Conservation (phyloP, 1,140 invertebrate genomes). For the Drosophila eugracilis region DNA sequence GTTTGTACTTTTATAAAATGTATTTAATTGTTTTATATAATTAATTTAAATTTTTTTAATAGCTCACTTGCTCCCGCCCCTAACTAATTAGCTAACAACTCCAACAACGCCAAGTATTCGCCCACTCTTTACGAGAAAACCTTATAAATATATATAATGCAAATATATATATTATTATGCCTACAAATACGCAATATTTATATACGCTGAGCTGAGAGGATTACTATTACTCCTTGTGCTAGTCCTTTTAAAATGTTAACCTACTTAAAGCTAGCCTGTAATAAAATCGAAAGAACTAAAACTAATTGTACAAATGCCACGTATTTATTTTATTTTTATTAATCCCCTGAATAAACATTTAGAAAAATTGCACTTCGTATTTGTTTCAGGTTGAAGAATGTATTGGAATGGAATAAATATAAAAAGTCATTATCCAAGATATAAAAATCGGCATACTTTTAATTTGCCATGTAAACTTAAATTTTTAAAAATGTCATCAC, state of each 20-base stretch:
- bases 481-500: too few species aligned
- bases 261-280: constrained; percentile 52
- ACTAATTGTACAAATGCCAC: constrained; percentile 49
- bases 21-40: constrained; percentile 72
- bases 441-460: too few species aligned
- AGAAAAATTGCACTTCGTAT: constrained; percentile 23
- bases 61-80: constrained; percentile 58
- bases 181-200: constrained; percentile 57
- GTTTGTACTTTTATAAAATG: constrained; percentile 75
- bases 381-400: constrained; percentile 4
- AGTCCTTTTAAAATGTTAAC: constrained; percentile 69
- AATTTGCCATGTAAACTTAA: too few species aligned
- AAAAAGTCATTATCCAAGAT: too few species aligned
- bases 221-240: constrained; percentile 71
- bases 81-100: constrained; percentile 53
- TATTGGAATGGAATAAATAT: background rate
- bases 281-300: constrained; percentile 41
- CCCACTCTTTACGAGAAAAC: constrained; percentile 34
- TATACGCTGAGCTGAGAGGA: constrained; percentile 70
- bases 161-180: constrained; percentile 19
- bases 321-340: constrained; percentile 50
- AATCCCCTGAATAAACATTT: constrained; percentile 38
- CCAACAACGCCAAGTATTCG: constrained; percentile 53
- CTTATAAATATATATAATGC: constrained; percentile 42
- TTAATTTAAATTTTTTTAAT: constrained; percentile 65